phyloP scores from a whole-genome alignment of 1,140 invertebrate species.

The Cryptotermes secundus region DNA sequence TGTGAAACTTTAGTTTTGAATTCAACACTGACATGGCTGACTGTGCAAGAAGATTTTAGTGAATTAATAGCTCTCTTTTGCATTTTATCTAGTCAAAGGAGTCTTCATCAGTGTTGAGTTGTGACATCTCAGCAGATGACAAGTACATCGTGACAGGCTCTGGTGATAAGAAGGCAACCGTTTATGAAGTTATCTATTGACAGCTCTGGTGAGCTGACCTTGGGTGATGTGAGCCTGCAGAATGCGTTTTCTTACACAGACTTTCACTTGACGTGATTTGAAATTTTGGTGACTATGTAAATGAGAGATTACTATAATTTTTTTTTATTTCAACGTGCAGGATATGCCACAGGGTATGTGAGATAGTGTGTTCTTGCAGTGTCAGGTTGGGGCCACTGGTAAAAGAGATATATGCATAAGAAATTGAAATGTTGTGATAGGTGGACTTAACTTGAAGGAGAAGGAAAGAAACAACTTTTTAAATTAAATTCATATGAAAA shows the following conservation, averaged over 20 bases:
- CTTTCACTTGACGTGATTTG: too few species aligned
- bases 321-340: not conserved
- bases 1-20: too few species aligned
- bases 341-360: constrained; percentile 17
- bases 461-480: too few species aligned
- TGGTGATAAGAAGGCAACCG: constrained; percentile 97
- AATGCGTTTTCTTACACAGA: too few species aligned
- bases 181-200: constrained; percentile 97
- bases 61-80: not conserved
- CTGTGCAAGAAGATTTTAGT: too few species aligned
- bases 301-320: not conserved
- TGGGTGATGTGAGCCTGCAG: too few species aligned
- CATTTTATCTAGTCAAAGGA: constrained; percentile 86
- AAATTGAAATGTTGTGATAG: not conserved
- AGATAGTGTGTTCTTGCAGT: not conserved
- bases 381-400: not conserved
- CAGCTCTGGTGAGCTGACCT: not conserved
- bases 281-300: too few species aligned
- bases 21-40: too few species aligned
- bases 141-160: constrained; percentile 99
- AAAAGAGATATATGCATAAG: not conserved
- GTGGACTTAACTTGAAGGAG: not conserved
- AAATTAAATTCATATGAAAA: too few species aligned
- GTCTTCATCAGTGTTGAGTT: constrained; percentile 96
- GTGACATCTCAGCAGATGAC: constrained; percentile 98